phyloP scores from a whole-genome alignment of 2,888 invertebrate genomes.

The Drosophila ezoana region DNA sequence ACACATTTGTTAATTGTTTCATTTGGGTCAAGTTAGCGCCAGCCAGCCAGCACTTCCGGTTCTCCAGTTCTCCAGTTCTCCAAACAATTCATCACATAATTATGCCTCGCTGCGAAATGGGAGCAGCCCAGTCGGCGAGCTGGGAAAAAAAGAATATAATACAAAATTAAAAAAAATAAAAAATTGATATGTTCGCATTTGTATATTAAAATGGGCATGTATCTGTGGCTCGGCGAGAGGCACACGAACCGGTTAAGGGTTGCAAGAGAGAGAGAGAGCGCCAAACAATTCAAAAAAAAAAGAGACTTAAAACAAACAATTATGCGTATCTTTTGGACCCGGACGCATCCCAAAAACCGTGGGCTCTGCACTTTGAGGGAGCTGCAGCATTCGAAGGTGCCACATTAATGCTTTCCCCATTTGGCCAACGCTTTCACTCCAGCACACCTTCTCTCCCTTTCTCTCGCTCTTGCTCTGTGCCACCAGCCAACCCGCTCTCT shows the following conservation, averaged over 20 bases:
- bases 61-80: neutral
- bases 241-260: slow-evolving; percentile 32
- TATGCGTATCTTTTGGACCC: slow-evolving; percentile 8
- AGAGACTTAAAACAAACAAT: neutral
- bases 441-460: neutral
- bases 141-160: slow-evolving; percentile 2
- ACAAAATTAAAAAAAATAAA: slow-evolving; percentile 13
- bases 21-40: slow-evolving; percentile 38
- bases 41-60: neutral
- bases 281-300: neutral
- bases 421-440: neutral
- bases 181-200: slow-evolving; percentile 25
- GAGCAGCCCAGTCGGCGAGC: slow-evolving; percentile 27
- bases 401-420: slow-evolving; percentile 47
- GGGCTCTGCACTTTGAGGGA: slow-evolving; percentile 26
- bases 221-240: slow-evolving; percentile 29
- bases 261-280: slow-evolving; percentile 17
- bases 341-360: slow-evolving; percentile 15
- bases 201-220: slow-evolving; percentile 51
- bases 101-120: slow-evolving; percentile 7
- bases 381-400: slow-evolving; percentile 27
- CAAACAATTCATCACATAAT: slow-evolving; percentile 27
- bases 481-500: neutral
- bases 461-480: slow-evolving; percentile 1
- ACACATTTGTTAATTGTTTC: slow-evolving; percentile 11